phyloP scores from a whole-genome alignment of 2,113 vertebrate genomes.

The Setophaga petechia region DNA sequence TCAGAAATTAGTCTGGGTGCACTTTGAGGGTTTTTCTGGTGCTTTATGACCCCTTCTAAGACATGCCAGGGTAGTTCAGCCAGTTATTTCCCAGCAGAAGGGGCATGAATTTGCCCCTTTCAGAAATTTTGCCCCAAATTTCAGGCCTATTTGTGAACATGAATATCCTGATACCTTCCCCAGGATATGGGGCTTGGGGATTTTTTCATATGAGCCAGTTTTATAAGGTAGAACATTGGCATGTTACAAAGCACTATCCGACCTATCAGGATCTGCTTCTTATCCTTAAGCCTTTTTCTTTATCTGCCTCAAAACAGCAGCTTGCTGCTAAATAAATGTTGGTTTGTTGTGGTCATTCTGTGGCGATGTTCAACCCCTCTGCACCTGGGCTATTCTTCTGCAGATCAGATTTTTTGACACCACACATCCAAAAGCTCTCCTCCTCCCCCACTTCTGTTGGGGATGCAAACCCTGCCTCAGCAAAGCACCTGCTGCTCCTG shows the following conservation, averaged over 20 bases:
- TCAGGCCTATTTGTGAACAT: neutral
- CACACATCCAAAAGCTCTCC: neutral
- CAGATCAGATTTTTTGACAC: neutral
- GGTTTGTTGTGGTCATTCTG: neutral
- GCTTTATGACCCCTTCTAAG: neutral
- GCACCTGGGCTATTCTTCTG: neutral
- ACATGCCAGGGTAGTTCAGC: neutral
- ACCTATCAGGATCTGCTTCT: neutral
- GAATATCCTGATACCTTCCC: neutral
- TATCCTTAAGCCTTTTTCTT: neutral
- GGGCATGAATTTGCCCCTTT: neutral
- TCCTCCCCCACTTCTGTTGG: rapidly evolving
- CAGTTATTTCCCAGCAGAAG: neutral
- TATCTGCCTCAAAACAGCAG: neutral
- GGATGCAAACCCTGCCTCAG: neutral
- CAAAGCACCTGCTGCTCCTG: neutral
- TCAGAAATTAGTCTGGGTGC: neutral
- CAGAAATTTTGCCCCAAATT: neutral
- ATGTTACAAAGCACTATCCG: neutral
- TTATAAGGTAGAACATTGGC: neutral
- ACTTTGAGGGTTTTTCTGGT: neutral
- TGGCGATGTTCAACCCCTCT: neutral
- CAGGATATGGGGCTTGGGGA: neutral
- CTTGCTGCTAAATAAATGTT: neutral
- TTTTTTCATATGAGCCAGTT: neutral